Conservation (phyloP, 2,113 vertebrate species). For the Mandrillus leucophaeus region DNA sequence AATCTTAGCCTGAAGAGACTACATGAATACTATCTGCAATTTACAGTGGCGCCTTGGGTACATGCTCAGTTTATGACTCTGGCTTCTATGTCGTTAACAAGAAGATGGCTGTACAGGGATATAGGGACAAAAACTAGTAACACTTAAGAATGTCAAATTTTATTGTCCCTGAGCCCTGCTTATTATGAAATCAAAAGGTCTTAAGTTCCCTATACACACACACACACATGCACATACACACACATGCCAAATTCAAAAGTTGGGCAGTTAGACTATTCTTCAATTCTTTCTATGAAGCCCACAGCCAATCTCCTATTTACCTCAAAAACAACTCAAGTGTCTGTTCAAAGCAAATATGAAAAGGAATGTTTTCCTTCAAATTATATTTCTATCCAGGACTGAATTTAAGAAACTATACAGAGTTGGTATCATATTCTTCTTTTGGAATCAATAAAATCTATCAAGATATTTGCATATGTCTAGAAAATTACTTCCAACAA, state of each 20-base stretch:
- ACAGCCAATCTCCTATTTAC: background rate
- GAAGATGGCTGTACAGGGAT: slow-evolving; percentile 55
- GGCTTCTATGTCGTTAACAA: slow-evolving; percentile 65
- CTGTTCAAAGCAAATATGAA: slow-evolving; percentile 16
- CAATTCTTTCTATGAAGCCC: background rate
- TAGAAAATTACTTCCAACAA: slow-evolving; percentile 29
- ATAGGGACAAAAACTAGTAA: slow-evolving; percentile 63
- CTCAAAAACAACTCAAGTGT: background rate
- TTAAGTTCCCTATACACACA: background rate
- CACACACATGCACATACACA: background rate
- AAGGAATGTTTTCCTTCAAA: slow-evolving; percentile 31
- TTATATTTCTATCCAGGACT: background rate
- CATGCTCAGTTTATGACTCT: slow-evolving; percentile 59
- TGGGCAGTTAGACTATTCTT: background rate
- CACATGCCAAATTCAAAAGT: background rate
- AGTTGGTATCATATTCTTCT: background rate
- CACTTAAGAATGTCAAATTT: slow-evolving; percentile 77
- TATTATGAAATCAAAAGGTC: slow-evolving; percentile 71
- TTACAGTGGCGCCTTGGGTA: slow-evolving; percentile 53
- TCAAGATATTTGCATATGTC: background rate
- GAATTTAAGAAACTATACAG: slow-evolving; percentile 27
- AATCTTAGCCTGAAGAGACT: slow-evolving; percentile 14
- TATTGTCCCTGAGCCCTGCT: slow-evolving; percentile 57
- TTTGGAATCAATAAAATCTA: slow-evolving; percentile 57
- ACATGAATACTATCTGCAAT: slow-evolving; percentile 32